Percentiles rank a stretch among this genome's conserved stretches.
phyloP scores from a whole-genome alignment of 2,888 invertebrate genomes.

The Monoplex corrugatus region DNA sequence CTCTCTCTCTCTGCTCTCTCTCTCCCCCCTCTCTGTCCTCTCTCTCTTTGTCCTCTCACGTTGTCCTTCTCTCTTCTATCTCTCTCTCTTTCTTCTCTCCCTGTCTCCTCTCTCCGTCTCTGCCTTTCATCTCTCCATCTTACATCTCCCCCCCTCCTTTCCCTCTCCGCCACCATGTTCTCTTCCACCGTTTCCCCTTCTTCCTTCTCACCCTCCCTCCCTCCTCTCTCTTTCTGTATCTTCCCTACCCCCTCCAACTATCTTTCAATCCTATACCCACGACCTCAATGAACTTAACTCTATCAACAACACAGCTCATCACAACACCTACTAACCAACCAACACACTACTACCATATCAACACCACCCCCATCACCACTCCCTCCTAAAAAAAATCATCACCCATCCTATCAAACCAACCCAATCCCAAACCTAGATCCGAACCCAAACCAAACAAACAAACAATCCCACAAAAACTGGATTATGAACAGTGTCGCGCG shows the following conservation, averaged over 20 bases:
- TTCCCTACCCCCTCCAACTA: background rate
- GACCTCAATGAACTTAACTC: too few species aligned
- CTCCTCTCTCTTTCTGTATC: background rate
- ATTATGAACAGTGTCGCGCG: slow-evolving; percentile 56
- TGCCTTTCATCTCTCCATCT: background rate
- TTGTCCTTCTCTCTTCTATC: background rate
- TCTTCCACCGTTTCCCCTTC: background rate
- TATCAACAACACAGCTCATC: too few species aligned
- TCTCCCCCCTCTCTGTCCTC: background rate
- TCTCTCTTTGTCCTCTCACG: background rate
- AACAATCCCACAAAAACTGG: background rate
- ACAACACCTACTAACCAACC: too few species aligned
- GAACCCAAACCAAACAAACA: background rate
- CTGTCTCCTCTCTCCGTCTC: background rate
- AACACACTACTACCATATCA: too few species aligned
- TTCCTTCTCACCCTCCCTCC: background rate
- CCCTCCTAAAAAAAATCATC: background rate
- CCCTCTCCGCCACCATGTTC: background rate
- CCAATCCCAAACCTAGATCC: background rate
- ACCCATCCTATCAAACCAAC: background rate
- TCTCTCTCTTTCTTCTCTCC: background rate
- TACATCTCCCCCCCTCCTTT: background rate
- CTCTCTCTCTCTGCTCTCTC: background rate
- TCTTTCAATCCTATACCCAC: background rate
- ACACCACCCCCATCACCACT: background rate